Evolutionary conservation across 1,140 invertebrate species (phyloP).

Genomic region (Trichonephila clavipes): DNA sequence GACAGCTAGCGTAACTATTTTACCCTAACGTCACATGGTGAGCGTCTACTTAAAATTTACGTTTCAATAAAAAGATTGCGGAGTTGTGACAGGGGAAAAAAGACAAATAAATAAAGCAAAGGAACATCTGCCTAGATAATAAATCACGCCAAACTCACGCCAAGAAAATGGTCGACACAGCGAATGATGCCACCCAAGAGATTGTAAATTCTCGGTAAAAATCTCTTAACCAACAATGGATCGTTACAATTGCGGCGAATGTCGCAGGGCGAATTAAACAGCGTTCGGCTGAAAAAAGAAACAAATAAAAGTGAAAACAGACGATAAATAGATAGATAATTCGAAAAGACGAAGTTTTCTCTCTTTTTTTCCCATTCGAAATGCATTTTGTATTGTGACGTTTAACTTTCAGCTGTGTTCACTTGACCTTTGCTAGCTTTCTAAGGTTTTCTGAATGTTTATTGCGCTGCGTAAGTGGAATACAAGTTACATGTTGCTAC

Average conservation of each 20-base stretch:
- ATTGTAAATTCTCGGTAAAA: conserved; percentile 25
- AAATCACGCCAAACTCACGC: background rate
- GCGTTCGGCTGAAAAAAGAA: background rate
- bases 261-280: background rate
- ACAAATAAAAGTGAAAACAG: conserved; percentile 13
- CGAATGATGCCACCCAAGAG: conserved; percentile 3
- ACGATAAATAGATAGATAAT: conserved; percentile 40
- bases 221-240: conserved; percentile 29
- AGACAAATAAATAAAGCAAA: background rate
- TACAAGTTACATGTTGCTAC: background rate
- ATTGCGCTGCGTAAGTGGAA: background rate
- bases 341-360: conserved; percentile 5
- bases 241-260: background rate
- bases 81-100: background rate
- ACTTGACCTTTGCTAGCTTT: background rate
- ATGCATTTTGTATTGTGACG: background rate
- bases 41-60: conserved; percentile 21
- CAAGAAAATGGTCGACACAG: conserved; percentile 3
- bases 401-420: background rate
- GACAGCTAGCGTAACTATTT: conserved; percentile 9
- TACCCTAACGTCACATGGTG: background rate
- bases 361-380: background rate
- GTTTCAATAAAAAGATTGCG: conserved; percentile 1
- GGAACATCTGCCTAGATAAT: conserved; percentile 4
- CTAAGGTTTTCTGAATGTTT: background rate